A percentile compares a stretch with the other conserved stretches of the same genome.
These are phyloP conservation scores for Hyperopisus bebe DNA, from an alignment of 2,113 vertebrate species.

Conservation along the genomic window DNA sequence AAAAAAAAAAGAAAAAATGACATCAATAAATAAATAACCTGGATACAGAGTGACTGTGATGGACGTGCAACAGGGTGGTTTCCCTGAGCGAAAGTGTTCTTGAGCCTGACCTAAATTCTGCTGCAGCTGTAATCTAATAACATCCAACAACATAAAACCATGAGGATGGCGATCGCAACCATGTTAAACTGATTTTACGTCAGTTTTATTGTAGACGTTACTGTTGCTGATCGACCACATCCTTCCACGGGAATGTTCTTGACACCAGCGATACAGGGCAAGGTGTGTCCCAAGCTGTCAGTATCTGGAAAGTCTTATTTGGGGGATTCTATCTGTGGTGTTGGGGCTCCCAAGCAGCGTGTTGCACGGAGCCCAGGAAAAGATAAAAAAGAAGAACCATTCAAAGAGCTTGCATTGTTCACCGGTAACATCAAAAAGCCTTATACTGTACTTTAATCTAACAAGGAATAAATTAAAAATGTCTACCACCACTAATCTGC, in stretches of 20 bases:
- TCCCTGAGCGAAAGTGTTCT: not conserved
- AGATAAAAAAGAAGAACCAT: not conserved
- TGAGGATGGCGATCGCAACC: not conserved
- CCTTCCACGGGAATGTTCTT: too few species aligned
- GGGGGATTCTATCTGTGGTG: not conserved
- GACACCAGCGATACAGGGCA: not conserved
- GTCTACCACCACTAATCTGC: not conserved
- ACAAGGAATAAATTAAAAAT: not conserved
- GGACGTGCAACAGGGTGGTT: slow-evolving; percentile 8
- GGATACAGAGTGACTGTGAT: slow-evolving; percentile 4
- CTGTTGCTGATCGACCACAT: not conserved
- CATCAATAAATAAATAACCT: slow-evolving; percentile 17
- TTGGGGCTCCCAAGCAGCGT: not conserved
- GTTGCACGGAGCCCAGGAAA: not conserved
- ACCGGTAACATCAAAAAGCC: not conserved
- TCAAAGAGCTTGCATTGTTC: not conserved
- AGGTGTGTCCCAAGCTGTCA: not conserved
- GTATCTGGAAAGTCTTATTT: not conserved
- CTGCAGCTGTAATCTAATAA: not conserved
- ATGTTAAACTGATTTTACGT: slow-evolving; percentile 5
- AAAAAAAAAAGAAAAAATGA: slow-evolving; percentile 20
- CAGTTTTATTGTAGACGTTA: not conserved
- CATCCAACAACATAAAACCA: not conserved
- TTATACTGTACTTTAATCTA: not conserved
- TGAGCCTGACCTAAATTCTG: not conserved